Base-by-base conservation (phyloP, 1,140 invertebrate species). In the Metaphire vulgaris region DNA sequence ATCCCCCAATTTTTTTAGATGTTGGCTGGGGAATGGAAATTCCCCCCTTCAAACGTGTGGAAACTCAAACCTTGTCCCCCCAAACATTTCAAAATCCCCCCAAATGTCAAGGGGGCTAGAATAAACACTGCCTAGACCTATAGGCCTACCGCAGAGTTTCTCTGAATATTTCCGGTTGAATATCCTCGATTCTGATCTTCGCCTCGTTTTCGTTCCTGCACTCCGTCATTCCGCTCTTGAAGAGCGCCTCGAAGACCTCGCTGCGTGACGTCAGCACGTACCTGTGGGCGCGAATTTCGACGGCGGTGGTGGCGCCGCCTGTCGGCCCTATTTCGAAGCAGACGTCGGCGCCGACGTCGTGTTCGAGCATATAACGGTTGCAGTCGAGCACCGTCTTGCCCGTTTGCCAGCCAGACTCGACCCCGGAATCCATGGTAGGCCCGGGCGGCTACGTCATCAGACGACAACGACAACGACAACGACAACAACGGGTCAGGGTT, bases 331-430 rank as follows among this genome's bases (percentile, higher is more conserved):
- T 41, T 64, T 74, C 72, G 26, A 74, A 64, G 31, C n/a, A n/a
- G 15, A 74, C 34, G 33, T 74, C 72, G n/a, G 72, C 28, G 14
- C n/a, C 28, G 2, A 74, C 29, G 2, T 64, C 29, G 31, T 74
- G 41, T 1, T 30, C 33, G 33, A 41, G 56, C 72, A 74, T 74
- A 26, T 74, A 74, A 12, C 72, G 34, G 14, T 41, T 74, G 72
- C 72, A 74, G 15, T 74, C 72, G 2, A 64, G n/a, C 33, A 74
- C 12, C 21, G 72, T 26, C 56, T 66, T 74, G 32, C 64, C 64
- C 34, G 28, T 1, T 30, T 74, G 72, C 72, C 72, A 74, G 6
- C 41, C 41, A 56, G 21, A 12, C 41, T 56, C 41, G 21, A 12
- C 41, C 6, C 41, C 6, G 6, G 21, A 56, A 56, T 6, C 41